phyloP scores from a whole-genome alignment of 1,140 invertebrate genomes.

The Saxidomus purpurata region DNA sequence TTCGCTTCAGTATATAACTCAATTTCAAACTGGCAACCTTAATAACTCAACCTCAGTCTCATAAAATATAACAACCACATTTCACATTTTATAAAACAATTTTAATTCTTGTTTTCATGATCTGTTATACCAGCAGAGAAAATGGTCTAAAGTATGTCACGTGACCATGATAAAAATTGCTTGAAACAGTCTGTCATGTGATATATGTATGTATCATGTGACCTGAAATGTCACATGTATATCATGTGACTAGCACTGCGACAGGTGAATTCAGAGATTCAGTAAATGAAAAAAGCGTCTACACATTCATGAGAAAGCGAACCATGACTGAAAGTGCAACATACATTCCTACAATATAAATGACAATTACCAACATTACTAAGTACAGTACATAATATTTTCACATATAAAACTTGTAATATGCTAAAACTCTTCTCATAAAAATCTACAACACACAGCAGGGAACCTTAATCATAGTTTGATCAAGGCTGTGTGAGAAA shows the following conservation, averaged over 20 bases:
- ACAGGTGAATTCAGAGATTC: neutral
- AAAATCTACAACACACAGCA: too few species aligned
- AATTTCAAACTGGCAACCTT: too few species aligned
- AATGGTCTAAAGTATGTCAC: slow-evolving; percentile 14
- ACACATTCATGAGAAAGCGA: neutral
- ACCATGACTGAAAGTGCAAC: neutral
- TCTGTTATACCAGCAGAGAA: slow-evolving; percentile 52
- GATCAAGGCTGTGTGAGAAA: too few species aligned
- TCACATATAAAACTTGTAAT: neutral
- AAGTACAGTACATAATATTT: neutral
- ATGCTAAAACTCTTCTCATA: too few species aligned
- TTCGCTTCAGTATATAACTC: too few species aligned
- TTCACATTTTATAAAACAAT: slow-evolving; percentile 53
- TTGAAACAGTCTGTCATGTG: neutral
- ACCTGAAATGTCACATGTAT: slow-evolving; percentile 13
- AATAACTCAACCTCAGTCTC: too few species aligned
- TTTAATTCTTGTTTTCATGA: slow-evolving; percentile 53
- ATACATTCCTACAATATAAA: slow-evolving; percentile 1
- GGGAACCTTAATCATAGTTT: too few species aligned
- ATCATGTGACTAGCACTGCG: neutral
- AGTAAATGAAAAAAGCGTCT: neutral
- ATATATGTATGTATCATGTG: neutral
- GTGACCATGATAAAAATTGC: neutral
- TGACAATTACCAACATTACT: neutral
- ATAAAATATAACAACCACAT: neutral